These are phyloP conservation scores for Notiomystis cincta DNA, from an alignment of 2,113 vertebrate species.

Conservation along the genomic window DNA sequence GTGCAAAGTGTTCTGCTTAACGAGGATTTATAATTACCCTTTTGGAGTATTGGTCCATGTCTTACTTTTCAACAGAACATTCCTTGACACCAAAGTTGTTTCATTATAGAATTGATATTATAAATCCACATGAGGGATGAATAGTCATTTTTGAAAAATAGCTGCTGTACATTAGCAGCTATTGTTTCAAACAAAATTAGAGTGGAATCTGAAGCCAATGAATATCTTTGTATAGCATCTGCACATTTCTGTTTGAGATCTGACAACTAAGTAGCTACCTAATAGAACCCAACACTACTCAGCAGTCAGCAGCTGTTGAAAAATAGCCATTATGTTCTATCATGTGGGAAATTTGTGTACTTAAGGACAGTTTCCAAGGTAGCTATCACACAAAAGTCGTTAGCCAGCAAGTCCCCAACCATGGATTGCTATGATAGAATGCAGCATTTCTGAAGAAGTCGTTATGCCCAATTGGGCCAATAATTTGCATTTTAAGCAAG, in stretches of 20 bases:
- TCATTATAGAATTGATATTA: not conserved
- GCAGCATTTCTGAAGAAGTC: not conserved
- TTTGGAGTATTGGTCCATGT: not conserved
- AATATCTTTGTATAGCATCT: not conserved
- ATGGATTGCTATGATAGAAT: conserved; percentile 10
- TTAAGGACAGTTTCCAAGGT: conserved; percentile 31
- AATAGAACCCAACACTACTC: not conserved
- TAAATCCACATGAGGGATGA: not conserved
- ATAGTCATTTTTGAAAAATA: not conserved
- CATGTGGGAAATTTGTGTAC: conserved; percentile 40
- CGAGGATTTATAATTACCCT: not conserved
- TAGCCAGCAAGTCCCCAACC: conserved; percentile 26
- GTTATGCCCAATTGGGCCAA: conserved; percentile 9
- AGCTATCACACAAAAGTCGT: conserved; percentile 16
- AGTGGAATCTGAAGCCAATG: not conserved
- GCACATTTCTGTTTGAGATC: not conserved
- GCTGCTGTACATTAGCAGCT: not conserved
- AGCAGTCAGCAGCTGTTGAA: not conserved
- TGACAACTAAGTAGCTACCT: not conserved
- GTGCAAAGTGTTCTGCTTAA: not conserved
- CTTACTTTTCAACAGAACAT: not conserved
- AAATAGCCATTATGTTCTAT: conserved; percentile 19
- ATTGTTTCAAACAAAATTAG: not conserved
- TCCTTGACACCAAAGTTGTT: not conserved
- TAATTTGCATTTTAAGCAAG: conserved; percentile 56